These are phyloP conservation scores for Ophonus ardosiacus DNA, from an alignment of 2,888 invertebrate genomes.

Conservation along the genomic window DNA sequence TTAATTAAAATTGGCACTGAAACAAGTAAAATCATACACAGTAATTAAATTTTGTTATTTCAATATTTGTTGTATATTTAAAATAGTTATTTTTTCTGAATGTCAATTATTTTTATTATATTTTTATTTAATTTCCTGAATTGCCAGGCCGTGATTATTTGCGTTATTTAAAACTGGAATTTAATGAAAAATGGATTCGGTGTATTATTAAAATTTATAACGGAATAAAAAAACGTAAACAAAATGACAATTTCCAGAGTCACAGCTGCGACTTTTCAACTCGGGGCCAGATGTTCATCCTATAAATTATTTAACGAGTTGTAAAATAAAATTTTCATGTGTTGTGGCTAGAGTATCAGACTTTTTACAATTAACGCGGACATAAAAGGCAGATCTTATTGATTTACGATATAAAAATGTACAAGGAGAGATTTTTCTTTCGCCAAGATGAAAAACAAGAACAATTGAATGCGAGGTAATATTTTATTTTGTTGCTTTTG, in stretches of 20 bases:
- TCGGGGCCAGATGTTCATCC: not conserved
- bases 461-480: no score
- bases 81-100: not conserved
- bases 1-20: no score
- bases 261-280: constrained; percentile 16
- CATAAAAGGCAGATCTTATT: not conserved
- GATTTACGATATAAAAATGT: not conserved
- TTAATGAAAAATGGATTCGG: not conserved
- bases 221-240: not conserved
- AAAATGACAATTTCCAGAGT: constrained; percentile 7
- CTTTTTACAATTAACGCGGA: constrained; percentile 1
- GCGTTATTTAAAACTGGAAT: not conserved
- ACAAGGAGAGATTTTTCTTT: no score
- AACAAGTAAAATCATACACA: no score
- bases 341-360: not conserved
- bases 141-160: not conserved
- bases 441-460: no score
- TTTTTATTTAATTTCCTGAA: not conserved
- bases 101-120: not conserved
- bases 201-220: not conserved
- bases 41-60: not conserved
- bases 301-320: constrained; percentile 22
- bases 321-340: constrained; percentile 15
- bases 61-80: not conserved
- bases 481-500: no score